A percentile compares a stretch with the other conserved stretches of the same genome.
Conservation (phyloP, 2,888 invertebrate genomes). For the Catonia carolina region DNA sequence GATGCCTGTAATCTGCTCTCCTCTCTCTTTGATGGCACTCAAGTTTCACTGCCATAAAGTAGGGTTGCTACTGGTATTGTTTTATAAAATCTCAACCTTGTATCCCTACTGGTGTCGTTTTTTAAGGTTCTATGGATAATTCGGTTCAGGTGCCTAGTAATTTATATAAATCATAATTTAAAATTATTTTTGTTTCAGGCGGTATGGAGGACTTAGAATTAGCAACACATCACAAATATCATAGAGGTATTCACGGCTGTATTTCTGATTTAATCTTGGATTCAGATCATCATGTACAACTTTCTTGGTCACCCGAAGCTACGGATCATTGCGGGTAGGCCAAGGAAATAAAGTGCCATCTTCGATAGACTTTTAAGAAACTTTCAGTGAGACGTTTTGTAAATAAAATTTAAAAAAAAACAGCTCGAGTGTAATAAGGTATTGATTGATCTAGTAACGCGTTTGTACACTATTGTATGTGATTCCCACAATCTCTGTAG, state of each 20-base stretch:
- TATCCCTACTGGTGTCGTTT: no score
- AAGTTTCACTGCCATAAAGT: no score
- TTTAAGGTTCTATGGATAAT: no score
- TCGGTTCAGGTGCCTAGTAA: no score
- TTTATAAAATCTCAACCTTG: no score
- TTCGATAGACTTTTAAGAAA: slow-evolving; percentile 11
- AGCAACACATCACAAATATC: slow-evolving; percentile 63
- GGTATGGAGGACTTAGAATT: slow-evolving; percentile 70
- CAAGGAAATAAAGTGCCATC: slow-evolving; percentile 15
- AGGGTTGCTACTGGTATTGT: no score
- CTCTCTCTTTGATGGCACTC: no score
- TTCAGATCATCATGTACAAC: slow-evolving; percentile 64
- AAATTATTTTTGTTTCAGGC: slow-evolving; percentile 53
- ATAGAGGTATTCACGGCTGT: slow-evolving; percentile 71
- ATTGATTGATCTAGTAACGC: slow-evolving; percentile 5
- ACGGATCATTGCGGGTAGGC: slow-evolving; percentile 28
- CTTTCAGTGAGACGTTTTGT: slow-evolving; percentile 14
- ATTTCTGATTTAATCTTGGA: slow-evolving; percentile 75
- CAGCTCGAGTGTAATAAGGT: slow-evolving; percentile 1
- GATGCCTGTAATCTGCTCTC: no score
- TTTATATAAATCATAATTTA: no score
- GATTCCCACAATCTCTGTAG: background rate
- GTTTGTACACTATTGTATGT: slow-evolving; percentile 8
- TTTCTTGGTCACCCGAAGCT: slow-evolving; percentile 36
- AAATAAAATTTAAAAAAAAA: background rate